Evolutionary conservation across 2,888 invertebrate species (phyloP).

Genomic region (Phengaris arion): DNA sequence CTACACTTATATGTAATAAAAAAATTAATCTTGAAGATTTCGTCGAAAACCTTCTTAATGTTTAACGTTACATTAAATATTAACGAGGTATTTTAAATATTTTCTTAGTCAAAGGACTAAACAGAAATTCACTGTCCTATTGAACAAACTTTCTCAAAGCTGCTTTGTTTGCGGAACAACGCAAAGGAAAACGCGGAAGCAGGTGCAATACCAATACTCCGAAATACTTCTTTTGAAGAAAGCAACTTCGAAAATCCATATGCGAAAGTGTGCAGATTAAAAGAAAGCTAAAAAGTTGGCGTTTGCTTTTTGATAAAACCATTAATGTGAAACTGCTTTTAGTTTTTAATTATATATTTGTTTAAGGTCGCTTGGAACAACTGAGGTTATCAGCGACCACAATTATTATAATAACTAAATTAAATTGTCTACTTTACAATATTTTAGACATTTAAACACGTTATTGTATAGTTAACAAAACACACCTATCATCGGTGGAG

Average conservation of each 20-base stretch:
- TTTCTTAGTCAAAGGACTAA: not conserved
- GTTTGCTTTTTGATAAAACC: slow-evolving; percentile 67
- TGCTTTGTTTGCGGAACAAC: slow-evolving; percentile 10
- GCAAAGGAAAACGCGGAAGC: slow-evolving; percentile 21
- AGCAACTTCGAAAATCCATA: slow-evolving; percentile 35
- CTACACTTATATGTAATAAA: too few relatives aligned
- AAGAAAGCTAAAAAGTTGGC: slow-evolving; percentile 49
- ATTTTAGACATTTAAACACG: too few relatives aligned
- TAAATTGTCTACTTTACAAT: too few relatives aligned
- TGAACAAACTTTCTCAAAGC: slow-evolving; percentile 8
- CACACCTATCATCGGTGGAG: too few relatives aligned
- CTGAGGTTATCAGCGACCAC: too few relatives aligned
- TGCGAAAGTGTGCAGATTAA: slow-evolving; percentile 44
- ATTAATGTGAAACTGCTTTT: slow-evolving; percentile 38
- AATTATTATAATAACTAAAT: too few relatives aligned
- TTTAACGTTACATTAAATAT: not conserved
- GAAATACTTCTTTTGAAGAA: slow-evolving; percentile 20
- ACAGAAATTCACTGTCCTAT: slow-evolving; percentile 10
- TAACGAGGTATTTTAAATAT: not conserved
- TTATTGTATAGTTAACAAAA: too few relatives aligned
- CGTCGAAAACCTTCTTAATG: not conserved
- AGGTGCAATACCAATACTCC: slow-evolving; percentile 23
- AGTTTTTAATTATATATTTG: too few relatives aligned
- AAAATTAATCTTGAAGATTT: not conserved
- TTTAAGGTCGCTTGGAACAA: too few relatives aligned